Percentiles rank a stretch among this genome's conserved stretches.
These are phyloP conservation scores for Thymallus thymallus DNA, from an alignment of 2,113 vertebrate species.

Conservation along the genomic window DNA sequence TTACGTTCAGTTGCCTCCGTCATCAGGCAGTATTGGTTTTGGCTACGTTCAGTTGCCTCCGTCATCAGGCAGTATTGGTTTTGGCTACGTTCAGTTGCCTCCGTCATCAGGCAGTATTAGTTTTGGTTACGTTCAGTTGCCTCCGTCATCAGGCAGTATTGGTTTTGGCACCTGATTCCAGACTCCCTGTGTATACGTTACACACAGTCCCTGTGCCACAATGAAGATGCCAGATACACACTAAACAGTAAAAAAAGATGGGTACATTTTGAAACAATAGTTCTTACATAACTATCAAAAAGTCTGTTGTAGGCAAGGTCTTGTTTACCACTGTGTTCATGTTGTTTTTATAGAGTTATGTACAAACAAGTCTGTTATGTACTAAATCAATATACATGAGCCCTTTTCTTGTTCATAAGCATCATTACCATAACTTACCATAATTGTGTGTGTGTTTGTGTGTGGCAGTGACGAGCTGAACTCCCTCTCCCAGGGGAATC, in stretches of 20 bases:
- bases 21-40: no score
- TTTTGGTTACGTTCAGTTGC: no score
- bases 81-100: no score
- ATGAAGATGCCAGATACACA: not conserved
- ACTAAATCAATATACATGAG: constrained; percentile 45
- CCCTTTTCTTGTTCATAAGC: constrained; percentile 40
- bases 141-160: no score
- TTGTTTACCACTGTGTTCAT: constrained; percentile 54
- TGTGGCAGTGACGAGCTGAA: constrained; percentile 44
- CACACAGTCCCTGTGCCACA: not conserved
- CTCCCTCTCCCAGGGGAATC: constrained; percentile 53
- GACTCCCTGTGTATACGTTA: not conserved
- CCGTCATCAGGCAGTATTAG: no score
- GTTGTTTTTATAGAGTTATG: constrained; percentile 44
- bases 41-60: no score
- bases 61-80: no score
- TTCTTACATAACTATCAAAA: not conserved
- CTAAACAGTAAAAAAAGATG: not conserved
- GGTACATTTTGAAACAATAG: not conserved
- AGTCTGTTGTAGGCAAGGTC: constrained; percentile 4
- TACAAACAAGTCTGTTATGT: not conserved
- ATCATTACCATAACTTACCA: constrained; percentile 53
- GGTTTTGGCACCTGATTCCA: no score
- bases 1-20: no score
- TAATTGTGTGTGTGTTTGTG: constrained; percentile 16